These are phyloP conservation scores for Brachionus manjavacas DNA, from an alignment of 1,140 invertebrate genomes.

Conservation along the genomic window DNA sequence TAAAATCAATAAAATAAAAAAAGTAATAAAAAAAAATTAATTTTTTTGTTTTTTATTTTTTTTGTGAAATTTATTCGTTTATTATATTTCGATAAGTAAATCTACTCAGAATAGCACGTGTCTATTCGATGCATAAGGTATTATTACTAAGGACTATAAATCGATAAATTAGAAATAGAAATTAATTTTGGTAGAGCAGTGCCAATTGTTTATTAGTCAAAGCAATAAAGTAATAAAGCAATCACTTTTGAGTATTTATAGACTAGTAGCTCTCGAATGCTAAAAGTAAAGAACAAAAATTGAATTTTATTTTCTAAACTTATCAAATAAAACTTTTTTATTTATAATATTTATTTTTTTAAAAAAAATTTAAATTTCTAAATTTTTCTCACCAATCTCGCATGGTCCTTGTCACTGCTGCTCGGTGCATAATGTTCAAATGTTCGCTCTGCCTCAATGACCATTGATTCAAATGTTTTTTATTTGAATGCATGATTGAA, in stretches of 20 bases:
- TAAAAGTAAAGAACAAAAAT: constrained; percentile 2
- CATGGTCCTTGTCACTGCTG: too few species aligned
- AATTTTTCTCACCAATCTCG: too few species aligned
- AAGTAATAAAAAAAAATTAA: background rate
- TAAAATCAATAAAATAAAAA: constrained; percentile 19
- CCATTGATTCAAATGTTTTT: too few species aligned
- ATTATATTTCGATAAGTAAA: constrained; percentile 35
- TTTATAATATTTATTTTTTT: too few species aligned
- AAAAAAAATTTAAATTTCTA: too few species aligned
- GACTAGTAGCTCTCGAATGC: background rate
- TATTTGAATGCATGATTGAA: too few species aligned
- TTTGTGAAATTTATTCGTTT: constrained; percentile 8
- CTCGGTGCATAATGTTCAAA: too few species aligned
- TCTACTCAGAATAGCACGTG: constrained; percentile 24
- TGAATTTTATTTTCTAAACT: background rate
- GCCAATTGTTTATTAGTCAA: constrained; percentile 3
- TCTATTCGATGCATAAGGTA: background rate
- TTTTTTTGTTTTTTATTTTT: background rate
- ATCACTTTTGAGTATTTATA: constrained; percentile 4
- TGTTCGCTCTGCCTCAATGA: too few species aligned
- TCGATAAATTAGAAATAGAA: constrained; percentile 29
- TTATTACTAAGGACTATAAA: constrained; percentile 13
- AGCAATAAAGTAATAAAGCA: constrained; percentile 7
- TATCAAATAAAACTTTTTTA: background rate
- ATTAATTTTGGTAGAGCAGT: background rate